A percentile compares a stretch with the other conserved stretches of the same genome.
phyloP scores from a whole-genome alignment of 2,888 invertebrate genomes.

The Pycnomerus fuliginosus region DNA sequence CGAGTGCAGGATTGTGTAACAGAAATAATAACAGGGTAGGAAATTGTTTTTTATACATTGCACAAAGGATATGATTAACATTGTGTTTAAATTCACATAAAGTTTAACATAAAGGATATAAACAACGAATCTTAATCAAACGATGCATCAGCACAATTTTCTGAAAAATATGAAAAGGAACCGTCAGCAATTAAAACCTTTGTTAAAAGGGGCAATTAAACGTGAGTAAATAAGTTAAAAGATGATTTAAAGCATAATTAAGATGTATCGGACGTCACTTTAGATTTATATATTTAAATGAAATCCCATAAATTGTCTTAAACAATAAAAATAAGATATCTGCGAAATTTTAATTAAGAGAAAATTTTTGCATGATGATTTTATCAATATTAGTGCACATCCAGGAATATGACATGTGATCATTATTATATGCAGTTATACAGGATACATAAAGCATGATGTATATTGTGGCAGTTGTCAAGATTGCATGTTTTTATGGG shows the following conservation, averaged over 20 bases:
- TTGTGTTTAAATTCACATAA: too few relatives aligned
- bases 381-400: slow-evolving; percentile 12
- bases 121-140: too few relatives aligned
- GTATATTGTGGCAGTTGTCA: slow-evolving; percentile 17
- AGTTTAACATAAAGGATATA: too few relatives aligned
- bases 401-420: slow-evolving; percentile 10
- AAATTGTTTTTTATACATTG: too few relatives aligned
- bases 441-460: slow-evolving; percentile 31
- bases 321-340: not conserved
- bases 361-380: slow-evolving; percentile 8
- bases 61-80: too few relatives aligned
- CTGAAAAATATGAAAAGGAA: not conserved
- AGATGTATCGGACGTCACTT: slow-evolving; percentile 9
- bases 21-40: slow-evolving; percentile 1
- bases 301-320: not conserved
- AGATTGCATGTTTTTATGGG: slow-evolving; percentile 35
- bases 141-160: too few relatives aligned
- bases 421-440: slow-evolving; percentile 22
- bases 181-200: slow-evolving; percentile 3
- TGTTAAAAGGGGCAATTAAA: slow-evolving; percentile 2
- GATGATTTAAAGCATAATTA: too few relatives aligned
- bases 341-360: slow-evolving; percentile 7
- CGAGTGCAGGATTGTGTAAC: too few relatives aligned
- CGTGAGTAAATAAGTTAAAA: slow-evolving; percentile 1
- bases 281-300: slow-evolving; percentile 7